Evolutionary conservation across 2,888 invertebrate genomes (phyloP), one percentile per base, ranked within the genome.

Genomic region (Megamerina dolium): DNA sequence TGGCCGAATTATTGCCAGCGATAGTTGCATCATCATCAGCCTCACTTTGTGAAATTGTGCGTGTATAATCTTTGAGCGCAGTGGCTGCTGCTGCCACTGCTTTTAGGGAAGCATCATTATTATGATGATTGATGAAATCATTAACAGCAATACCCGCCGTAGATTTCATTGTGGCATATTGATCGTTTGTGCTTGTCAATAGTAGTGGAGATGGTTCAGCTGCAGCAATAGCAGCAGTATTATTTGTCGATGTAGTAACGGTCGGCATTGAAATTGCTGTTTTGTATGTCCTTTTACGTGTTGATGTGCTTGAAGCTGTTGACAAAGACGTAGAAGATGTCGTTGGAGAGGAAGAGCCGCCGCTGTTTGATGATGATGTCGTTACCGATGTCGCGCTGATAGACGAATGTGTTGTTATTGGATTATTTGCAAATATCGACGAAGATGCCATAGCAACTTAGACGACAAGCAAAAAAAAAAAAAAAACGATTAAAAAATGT

Each of bases 391-490:
- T 32, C 45, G 45, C 50, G 38, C 51, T 46, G 27, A 49, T 48
- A 41, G 52, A 43, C 49, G 60, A 51, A 51, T 58, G 59, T 50
- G 53, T 59, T 55, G 62, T 61, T 54, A 67, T 61, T 58, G 61
- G 58, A 60, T 59, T 69, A 51, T 57, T 65, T 47, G 68, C 54
- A 50, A 69, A 56, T 57, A 68, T 50, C 50, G 68, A 68, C 58
- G 68, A 64, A 59, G 70, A 67, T 64, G 68, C 68, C 68, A 68
- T 68, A 56, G 55, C 57, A 55, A 45, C 34, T n/a, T n/a, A n/a
- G n/a, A n/a, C n/a, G n/a, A n/a, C n/a, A n/a, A n/a, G n/a, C n/a
- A n/a, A n/a, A n/a, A n/a, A n/a, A n/a, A n/a, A n/a, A n/a, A n/a
- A n/a, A n/a, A n/a, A n/a, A n/a, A n/a, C n/a, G n/a, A n/a, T n/a